These are phyloP conservation scores for Rotaria sp. DNA, from an alignment of 2,888 invertebrate species.

Conservation along the genomic window DNA sequence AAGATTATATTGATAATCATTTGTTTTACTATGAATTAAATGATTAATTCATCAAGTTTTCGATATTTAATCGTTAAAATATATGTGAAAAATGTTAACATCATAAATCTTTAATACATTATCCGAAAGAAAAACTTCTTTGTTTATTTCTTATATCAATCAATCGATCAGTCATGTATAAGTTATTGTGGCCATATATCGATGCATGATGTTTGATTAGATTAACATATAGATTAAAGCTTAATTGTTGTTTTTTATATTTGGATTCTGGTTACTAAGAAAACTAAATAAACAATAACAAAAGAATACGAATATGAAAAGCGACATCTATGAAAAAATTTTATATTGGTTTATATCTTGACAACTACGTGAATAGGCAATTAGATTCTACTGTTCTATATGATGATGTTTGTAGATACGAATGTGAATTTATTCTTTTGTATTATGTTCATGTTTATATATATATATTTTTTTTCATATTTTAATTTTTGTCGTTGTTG, in stretches of 20 bases:
- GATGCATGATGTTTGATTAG: not conserved
- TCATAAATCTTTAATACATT: no score
- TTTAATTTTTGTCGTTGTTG: not conserved
- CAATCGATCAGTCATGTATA: no score
- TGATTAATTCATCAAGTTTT: no score
- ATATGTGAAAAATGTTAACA: no score
- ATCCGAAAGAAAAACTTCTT: no score
- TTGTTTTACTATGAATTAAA: no score
- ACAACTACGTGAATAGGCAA: constrained; percentile 19
- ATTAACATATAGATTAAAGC: not conserved
- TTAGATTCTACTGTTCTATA: not conserved
- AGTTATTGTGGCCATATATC: not conserved
- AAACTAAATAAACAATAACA: not conserved
- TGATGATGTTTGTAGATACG: constrained; percentile 14
- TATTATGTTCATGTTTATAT: not conserved
- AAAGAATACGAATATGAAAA: no score
- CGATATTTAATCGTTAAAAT: no score
- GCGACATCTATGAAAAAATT: not conserved
- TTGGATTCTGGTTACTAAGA: not conserved
- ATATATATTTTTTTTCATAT: no score
- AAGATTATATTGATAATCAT: no score
- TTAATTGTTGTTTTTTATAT: not conserved
- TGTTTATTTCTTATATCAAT: no score
- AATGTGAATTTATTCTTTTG: not conserved
- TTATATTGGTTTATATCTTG: not conserved